These are phyloP conservation scores for Mellilla xanthometata DNA, from an alignment of 2,888 invertebrate species.

Conservation along the genomic window DNA sequence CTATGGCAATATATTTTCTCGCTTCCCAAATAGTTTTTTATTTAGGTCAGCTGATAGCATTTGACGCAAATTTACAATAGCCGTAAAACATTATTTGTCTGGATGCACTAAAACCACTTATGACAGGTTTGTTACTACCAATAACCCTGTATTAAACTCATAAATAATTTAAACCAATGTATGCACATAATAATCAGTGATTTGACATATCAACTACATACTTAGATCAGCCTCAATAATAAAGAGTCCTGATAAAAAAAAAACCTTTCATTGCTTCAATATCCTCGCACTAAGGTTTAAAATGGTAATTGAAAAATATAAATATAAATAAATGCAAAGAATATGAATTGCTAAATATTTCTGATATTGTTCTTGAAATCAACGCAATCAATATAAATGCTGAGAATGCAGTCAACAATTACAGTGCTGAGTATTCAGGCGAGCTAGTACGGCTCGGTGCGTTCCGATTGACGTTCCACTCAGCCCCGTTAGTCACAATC, in stretches of 20 bases:
- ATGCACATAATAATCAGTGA: too few relatives aligned
- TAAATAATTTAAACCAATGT: too few relatives aligned
- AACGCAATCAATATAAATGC: conserved; percentile 45
- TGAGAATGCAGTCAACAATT: conserved; percentile 56
- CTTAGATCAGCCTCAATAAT: too few relatives aligned
- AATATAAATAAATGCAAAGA: conserved; percentile 21
- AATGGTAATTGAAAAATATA: conserved; percentile 13
- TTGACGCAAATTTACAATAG: background rate
- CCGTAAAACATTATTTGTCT: background rate
- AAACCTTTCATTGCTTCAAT: too few relatives aligned
- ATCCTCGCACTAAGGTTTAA: conserved; percentile 3
- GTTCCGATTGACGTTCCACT: conserved; percentile 46
- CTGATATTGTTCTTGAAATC: conserved; percentile 35
- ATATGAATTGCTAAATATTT: conserved; percentile 32
- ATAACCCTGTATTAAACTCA: too few relatives aligned
- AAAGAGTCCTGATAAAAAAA: too few relatives aligned
- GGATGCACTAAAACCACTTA: too few relatives aligned
- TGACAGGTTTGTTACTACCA: too few relatives aligned
- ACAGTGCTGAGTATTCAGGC: conserved; percentile 46
- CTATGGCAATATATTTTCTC: too few relatives aligned
- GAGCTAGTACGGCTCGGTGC: conserved; percentile 62
- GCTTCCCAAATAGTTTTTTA: background rate
- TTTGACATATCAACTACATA: too few relatives aligned
- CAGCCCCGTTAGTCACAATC: conserved; percentile 55
- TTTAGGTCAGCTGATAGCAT: too few relatives aligned